These are phyloP conservation scores for Lepus oiostolus DNA, from an alignment of 2,797 vertebrate species.

Conservation along the genomic window DNA sequence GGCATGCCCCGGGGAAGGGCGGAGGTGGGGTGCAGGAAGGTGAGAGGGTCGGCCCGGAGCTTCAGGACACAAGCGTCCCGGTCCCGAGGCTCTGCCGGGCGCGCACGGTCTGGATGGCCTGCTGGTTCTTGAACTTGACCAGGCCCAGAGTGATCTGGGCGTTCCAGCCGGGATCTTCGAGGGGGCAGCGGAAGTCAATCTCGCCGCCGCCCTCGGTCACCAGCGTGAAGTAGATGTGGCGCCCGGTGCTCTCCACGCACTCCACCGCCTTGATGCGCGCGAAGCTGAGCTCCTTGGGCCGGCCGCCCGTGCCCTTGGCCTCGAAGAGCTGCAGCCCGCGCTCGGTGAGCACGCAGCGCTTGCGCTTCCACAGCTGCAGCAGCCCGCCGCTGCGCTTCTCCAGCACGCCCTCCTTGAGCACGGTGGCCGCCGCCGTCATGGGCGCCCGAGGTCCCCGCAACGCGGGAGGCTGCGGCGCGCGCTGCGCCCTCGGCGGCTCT, in stretches of 20 bases:
- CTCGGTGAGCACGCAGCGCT: slow-evolving; percentile 94
- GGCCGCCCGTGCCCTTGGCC: slow-evolving; percentile 86
- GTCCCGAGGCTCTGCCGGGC: slow-evolving; percentile 90
- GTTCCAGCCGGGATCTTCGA: slow-evolving; percentile 95
- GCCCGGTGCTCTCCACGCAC: slow-evolving; percentile 96
- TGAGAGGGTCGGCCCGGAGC: neutral
- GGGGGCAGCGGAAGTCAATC: slow-evolving; percentile 95
- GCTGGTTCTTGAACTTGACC: slow-evolving; percentile 95
- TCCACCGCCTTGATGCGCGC: slow-evolving; percentile 95
- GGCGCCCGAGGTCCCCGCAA: slow-evolving; percentile 34
- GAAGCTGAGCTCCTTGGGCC: slow-evolving; percentile 94
- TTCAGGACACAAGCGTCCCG: slow-evolving; percentile 83
- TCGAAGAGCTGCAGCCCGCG: slow-evolving; percentile 93
- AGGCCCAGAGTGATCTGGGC: slow-evolving; percentile 95
- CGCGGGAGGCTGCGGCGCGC: neutral
- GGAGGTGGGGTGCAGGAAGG: neutral
- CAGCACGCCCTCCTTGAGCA: slow-evolving; percentile 93
- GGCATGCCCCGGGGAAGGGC: neutral
- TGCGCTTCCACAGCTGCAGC: slow-evolving; percentile 97
- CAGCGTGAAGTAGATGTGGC: slow-evolving; percentile 95
- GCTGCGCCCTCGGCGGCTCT: neutral
- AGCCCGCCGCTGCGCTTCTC: slow-evolving; percentile 97
- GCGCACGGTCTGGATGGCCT: slow-evolving; percentile 93
- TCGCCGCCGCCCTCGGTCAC: slow-evolving; percentile 94
- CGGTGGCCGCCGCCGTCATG: slow-evolving; percentile 88